Evolutionary conservation across 2,797 vertebrate species (phyloP).

Genomic region (Spinibarbus caldwelli): DNA sequence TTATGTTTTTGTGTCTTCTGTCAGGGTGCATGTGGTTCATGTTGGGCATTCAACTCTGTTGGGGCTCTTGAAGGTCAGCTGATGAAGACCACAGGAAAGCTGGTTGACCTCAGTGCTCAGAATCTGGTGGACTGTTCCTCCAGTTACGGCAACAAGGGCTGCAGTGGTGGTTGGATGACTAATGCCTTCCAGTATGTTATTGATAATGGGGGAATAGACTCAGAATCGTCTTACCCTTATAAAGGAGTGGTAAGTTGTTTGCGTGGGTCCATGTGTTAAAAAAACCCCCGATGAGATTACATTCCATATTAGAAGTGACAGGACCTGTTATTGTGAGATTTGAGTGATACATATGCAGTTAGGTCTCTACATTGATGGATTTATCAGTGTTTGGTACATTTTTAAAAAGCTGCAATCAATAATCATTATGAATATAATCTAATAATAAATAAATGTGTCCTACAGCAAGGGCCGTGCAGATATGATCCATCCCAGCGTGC

Average conservation of each 20-base stretch:
- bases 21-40: conserved; percentile 85
- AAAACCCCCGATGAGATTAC: neutral
- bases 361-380: neutral
- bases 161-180: conserved; percentile 79
- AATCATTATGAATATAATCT: neutral
- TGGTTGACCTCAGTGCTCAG: conserved; percentile 88
- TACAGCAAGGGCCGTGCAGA: conserved; percentile 76
- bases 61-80: conserved; percentile 88
- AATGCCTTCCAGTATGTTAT: conserved; percentile 85
- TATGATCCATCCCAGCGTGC: conserved; percentile 77
- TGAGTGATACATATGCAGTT: too few relatives aligned
- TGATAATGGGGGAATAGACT: conserved; percentile 87
- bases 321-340: neutral
- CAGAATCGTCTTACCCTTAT: conserved; percentile 84
- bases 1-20: neutral
- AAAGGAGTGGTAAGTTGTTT: conserved; percentile 74
- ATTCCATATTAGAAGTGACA: neutral
- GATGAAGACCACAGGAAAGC: conserved; percentile 79
- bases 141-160: conserved; percentile 83
- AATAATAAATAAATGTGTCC: conserved; percentile 19
- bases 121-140: conserved; percentile 90
- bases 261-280: neutral
- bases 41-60: conserved; percentile 90
- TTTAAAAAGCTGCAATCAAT: neutral
- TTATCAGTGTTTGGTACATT: neutral